These are phyloP conservation scores for Sebastes minor DNA, from an alignment of 2,797 vertebrate genomes.

Conservation along the genomic window DNA sequence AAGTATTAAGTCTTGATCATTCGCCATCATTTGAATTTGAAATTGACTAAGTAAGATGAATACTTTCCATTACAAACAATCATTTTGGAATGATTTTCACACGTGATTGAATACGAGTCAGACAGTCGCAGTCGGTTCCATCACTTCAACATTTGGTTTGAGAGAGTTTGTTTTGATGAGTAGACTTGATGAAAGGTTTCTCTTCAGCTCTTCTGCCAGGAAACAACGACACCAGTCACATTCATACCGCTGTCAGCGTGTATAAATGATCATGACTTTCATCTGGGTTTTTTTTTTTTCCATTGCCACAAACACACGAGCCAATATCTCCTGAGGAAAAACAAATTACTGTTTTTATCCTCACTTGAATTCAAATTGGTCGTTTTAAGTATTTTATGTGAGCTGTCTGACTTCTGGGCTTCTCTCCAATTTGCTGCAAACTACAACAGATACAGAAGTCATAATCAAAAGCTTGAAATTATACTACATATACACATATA, in stretches of 20 bases:
- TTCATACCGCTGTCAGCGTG: neutral
- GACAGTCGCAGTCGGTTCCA: constrained; percentile 1
- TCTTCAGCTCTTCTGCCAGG: constrained; percentile 29
- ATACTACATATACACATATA: neutral
- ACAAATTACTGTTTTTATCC: neutral
- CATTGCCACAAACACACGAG: neutral
- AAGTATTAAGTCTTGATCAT: neutral
- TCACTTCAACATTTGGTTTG: constrained; percentile 10
- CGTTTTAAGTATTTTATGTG: neutral
- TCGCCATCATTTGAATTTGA: neutral
- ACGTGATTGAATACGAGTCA: constrained; percentile 17
- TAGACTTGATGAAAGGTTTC: neutral
- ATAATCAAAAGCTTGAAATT: neutral
- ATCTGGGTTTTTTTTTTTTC: neutral
- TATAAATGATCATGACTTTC: constrained; percentile 21
- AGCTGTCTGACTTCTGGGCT: neutral
- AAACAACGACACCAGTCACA: constrained; percentile 10
- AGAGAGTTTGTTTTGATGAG: neutral
- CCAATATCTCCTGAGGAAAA: neutral
- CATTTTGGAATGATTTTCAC: neutral
- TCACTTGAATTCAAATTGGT: neutral
- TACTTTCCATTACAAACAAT: constrained; percentile 9
- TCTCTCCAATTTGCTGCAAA: neutral
- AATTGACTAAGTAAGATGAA: neutral
- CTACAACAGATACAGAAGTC: neutral